Base-by-base conservation (phyloP, 2,888 invertebrate genomes). In the Icerya purchasi region DNA sequence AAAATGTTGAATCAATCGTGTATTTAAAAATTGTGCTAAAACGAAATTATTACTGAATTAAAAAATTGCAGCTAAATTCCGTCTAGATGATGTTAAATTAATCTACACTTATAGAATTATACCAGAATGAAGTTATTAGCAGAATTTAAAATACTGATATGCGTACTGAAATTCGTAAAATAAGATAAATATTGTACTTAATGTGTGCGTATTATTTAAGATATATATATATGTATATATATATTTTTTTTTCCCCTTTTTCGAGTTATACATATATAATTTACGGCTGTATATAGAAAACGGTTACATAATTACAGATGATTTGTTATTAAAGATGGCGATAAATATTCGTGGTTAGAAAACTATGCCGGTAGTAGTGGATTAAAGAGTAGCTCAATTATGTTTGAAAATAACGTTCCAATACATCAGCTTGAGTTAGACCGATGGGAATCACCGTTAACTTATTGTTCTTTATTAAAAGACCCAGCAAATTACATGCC, bases 401-500 rank as follows among this genome's bases (percentile, higher is more conserved):
- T 65, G 58, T 56, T 65, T 5, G 63, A 64, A 19, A 61, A 60
- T 36, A 64, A 65, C 53, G 65, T 68, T 23, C 68, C 65, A 54
- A 69, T 77, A 60, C 76, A 77, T 66, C 75, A 75, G 66, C 68
- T 80, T 61, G 79, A 79, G 68, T 70, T 80, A 63, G 78, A 78
- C 65, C 69, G 76, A 50, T 72, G 75, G 66, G 74, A 67, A 57
- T 66, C 67, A 0, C 65, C 63, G 2, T 76, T 84, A 58, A 74
- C 76, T 5, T 77, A 76, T 64, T 87, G 87, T 69, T 84, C 86
- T 5, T 73, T 96, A 65, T 75, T 96, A 62, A 77, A 78, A 65
- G 82, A 89, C 72, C 83, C 85, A 58, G 76, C 78, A 65, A 78
- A 78, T 68, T 96, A 96, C 75, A 79, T 80, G 70, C 91, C 96